A percentile compares a stretch with the other conserved stretches of the same genome.
phyloP scores from a whole-genome alignment of 2,888 invertebrate species.

The Podabrus alpinus region DNA sequence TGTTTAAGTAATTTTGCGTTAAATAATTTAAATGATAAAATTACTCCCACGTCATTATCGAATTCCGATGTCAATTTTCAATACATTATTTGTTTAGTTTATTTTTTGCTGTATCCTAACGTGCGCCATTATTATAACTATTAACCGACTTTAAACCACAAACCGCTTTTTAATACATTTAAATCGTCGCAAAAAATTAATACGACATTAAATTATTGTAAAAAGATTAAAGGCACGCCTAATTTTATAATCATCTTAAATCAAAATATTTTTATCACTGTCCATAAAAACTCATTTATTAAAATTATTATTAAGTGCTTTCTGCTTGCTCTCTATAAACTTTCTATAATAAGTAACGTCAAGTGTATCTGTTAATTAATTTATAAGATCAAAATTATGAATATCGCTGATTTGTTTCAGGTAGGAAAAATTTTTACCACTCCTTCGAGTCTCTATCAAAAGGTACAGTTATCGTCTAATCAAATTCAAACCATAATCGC shows the following conservation, averaged over 20 bases:
- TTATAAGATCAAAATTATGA: background rate
- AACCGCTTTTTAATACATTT: background rate
- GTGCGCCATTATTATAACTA: background rate
- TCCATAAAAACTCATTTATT: constrained; percentile 4
- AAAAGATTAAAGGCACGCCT: constrained; percentile 20
- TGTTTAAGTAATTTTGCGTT: background rate
- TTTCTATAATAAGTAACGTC: background rate
- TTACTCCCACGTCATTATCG: background rate
- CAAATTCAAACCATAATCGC: background rate
- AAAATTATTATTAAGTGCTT: background rate
- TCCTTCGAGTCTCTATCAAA: background rate
- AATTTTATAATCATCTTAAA: constrained; percentile 10
- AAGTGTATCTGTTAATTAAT: background rate
- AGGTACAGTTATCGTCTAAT: background rate
- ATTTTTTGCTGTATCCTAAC: background rate
- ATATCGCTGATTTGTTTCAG: background rate
- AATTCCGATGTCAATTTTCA: background rate
- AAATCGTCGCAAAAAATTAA: background rate
- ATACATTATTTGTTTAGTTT: background rate
- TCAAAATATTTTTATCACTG: constrained; percentile 20
- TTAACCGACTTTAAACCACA: background rate
- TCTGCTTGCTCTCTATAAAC: background rate
- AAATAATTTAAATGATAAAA: background rate
- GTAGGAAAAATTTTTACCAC: background rate
- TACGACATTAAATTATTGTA: constrained; percentile 9